Base-by-base conservation (phyloP, 2,113 vertebrate species). In the Myxocyprinus asiaticus region DNA sequence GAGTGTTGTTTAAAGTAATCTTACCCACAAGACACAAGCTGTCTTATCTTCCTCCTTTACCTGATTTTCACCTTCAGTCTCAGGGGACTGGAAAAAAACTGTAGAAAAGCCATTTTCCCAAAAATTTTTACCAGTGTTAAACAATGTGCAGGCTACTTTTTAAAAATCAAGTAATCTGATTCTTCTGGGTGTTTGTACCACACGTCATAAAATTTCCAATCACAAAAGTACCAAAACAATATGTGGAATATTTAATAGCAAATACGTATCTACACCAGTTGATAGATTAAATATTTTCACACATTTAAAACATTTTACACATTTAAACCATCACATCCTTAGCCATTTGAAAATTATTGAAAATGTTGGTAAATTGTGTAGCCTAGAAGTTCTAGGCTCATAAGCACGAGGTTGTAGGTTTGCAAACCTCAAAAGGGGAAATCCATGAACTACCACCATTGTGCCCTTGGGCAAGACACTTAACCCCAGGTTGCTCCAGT, bases 401-500 rank as follows among this genome's bases (percentile, higher is more conserved):
- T 7, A 59, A 43, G 42, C 58, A 47, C 14, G 44, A 45, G n/a
- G 43, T 17, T 45, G 53, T 44, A 58, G 43, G 43, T 47, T 17
- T 73, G 55, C 22, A 33, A 61, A 59, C 58, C 6, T 6, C 55
- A 73, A 45, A 75, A 51, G 45, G 4, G 63, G 47, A 17, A 63
- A 42, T 75, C 47, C 7, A 75, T 42, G 12, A 75, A 61, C n/a
- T 48, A 73, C 61, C 9, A 63, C 17, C 22, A 33, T 33, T 33
- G 22, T 15, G n/a, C 55, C n/a, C 11, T 72, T 72, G n/a, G n/a
- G 43, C 55, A 17, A 72, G 43, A 72, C 6, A 61, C 55, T 72
- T 59, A 72, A 72, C 55, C 53, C n/a, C 6, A 15, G 69, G 53
- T 43, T 71, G 55, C 69, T 59, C 55, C 70, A 72, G 6, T 5